A percentile compares a stretch with the other conserved stretches of the same genome.
Evolutionary conservation across 2,797 vertebrate species (phyloP).

Genomic region (Melanotaenia parkinsoni): DNA sequence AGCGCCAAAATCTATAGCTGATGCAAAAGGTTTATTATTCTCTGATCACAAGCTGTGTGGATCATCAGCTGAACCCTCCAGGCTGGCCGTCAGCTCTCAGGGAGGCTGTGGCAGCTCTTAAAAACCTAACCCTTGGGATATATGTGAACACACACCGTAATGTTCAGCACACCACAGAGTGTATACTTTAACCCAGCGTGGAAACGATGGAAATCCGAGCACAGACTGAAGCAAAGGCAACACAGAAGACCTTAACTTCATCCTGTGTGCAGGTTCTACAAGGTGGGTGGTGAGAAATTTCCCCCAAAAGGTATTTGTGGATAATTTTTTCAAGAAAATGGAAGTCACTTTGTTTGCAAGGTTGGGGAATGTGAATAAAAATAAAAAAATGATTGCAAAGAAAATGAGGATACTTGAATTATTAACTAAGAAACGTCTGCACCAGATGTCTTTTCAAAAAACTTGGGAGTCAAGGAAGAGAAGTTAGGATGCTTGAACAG

Average conservation of each 20-base stretch:
- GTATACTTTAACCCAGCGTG: conserved; percentile 52
- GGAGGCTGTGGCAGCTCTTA: conserved; percentile 44
- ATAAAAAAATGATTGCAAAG: not conserved
- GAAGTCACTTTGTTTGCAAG: conserved; percentile 21
- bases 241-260: conserved; percentile 52
- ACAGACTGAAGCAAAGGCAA: conserved; percentile 56
- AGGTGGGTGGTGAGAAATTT: conserved; percentile 61
- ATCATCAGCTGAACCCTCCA: conserved; percentile 37
- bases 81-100: conserved; percentile 39
- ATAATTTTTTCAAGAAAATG: conserved; percentile 33
- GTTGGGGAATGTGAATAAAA: not conserved
- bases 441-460: conserved; percentile 46
- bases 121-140: conserved; percentile 43
- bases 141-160: conserved; percentile 28
- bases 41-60: conserved; percentile 28
- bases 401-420: conserved; percentile 27
- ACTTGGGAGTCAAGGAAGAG: not conserved
- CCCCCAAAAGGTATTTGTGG: conserved; percentile 42
- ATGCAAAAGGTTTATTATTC: not conserved
- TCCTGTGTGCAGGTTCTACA: conserved; percentile 54
- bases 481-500: conserved; percentile 56
- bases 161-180: conserved; percentile 55
- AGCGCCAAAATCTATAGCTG: not conserved
- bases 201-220: conserved; percentile 64
- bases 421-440: conserved; percentile 20